phyloP scores from a whole-genome alignment of 1,140 invertebrate species.

The Drosophila funebris region DNA sequence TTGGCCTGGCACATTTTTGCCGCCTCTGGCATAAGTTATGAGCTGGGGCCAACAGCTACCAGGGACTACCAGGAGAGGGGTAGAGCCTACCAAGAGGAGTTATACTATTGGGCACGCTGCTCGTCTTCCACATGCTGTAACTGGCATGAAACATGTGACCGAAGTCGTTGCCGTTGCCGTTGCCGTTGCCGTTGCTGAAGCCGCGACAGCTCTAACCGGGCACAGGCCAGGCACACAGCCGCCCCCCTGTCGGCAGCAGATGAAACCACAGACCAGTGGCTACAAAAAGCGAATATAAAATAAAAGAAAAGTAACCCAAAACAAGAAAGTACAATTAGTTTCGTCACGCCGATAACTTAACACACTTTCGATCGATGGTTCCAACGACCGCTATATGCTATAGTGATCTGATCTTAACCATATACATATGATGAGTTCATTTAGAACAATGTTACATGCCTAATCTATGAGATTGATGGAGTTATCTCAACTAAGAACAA shows the following conservation, averaged over 20 bases:
- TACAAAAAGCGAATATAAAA: conserved; percentile 14
- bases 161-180: conserved; percentile 41
- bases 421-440: too few species aligned
- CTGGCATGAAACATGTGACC: conserved; percentile 80
- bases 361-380: too few species aligned
- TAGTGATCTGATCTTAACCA: too few species aligned
- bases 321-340: too few species aligned
- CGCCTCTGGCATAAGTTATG: conserved; percentile 72
- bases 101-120: not conserved
- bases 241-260: conserved; percentile 69
- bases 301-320: conserved; percentile 9
- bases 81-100: too few species aligned
- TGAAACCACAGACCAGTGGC: conserved; percentile 64
- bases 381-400: too few species aligned
- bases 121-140: conserved; percentile 47
- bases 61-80: not conserved
- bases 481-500: too few species aligned
- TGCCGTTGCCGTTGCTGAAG: conserved; percentile 24
- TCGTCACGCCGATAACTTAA: too few species aligned
- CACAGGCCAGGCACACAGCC: conserved; percentile 34
- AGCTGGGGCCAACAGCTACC: conserved; percentile 20
- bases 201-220: conserved; percentile 41
- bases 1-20: conserved; percentile 42
- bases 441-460: too few species aligned
- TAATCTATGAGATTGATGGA: too few species aligned